These are phyloP conservation scores for Scelioninae gen. 2 DNA, from an alignment of 2,888 invertebrate species.

Conservation along the genomic window DNA sequence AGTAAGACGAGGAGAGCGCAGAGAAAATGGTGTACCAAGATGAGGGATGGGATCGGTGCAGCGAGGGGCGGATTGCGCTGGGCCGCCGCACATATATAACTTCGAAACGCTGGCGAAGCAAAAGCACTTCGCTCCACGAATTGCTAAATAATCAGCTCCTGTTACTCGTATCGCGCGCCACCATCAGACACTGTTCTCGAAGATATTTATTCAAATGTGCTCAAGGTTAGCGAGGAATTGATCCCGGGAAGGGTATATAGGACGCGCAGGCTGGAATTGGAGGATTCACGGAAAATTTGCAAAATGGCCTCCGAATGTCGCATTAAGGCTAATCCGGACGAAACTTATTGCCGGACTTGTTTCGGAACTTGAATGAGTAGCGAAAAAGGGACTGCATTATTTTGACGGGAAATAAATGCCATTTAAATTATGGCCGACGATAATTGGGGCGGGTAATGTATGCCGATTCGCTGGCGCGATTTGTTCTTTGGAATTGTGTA, in stretches of 20 bases:
- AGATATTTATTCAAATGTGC: slow-evolving; percentile 59
- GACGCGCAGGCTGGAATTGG: background rate
- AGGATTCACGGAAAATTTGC: slow-evolving; percentile 10
- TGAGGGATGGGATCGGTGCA: slow-evolving; percentile 58
- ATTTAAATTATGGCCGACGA: background rate
- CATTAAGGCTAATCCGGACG: slow-evolving; percentile 24
- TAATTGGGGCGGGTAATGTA: too few species aligned
- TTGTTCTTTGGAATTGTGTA: too few species aligned
- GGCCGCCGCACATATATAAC: slow-evolving; percentile 56
- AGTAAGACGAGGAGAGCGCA: slow-evolving; percentile 62
- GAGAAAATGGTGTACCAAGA: slow-evolving; percentile 59
- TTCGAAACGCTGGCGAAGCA: slow-evolving; percentile 63
- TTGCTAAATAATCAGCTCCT: slow-evolving; percentile 66
- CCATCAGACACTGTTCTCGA: slow-evolving; percentile 48
- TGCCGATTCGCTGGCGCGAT: too few species aligned
- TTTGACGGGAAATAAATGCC: background rate
- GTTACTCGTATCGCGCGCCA: slow-evolving; percentile 58
- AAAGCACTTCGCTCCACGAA: slow-evolving; percentile 63
- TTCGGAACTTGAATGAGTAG: slow-evolving; percentile 2
- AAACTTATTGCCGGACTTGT: slow-evolving; percentile 26
- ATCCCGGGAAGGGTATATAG: background rate
- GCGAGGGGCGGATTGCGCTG: slow-evolving; percentile 52
- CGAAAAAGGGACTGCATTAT: background rate
- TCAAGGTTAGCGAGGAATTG: slow-evolving; percentile 32
- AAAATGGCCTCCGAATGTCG: slow-evolving; percentile 15